Percentiles rank a stretch among this genome's conserved stretches.
These are phyloP conservation scores for Tethea ocularis DNA, from an alignment of 2,888 invertebrate species.

Conservation along the genomic window DNA sequence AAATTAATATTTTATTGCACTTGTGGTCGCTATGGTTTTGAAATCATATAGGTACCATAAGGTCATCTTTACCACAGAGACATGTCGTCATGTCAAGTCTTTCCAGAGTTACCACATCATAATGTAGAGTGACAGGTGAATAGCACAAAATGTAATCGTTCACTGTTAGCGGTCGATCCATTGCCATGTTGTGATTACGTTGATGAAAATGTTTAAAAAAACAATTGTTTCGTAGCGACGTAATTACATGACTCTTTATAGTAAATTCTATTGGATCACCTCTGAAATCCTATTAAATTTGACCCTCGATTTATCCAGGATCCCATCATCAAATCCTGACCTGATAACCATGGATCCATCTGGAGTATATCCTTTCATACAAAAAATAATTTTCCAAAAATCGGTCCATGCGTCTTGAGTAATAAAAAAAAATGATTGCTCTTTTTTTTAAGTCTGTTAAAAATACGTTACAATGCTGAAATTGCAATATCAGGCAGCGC, in stretches of 20 bases:
- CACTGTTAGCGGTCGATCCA: neutral
- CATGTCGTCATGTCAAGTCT: neutral
- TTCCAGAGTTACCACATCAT: conserved; percentile 18
- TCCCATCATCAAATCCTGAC: no score
- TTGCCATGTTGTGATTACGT: neutral
- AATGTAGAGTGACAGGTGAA: conserved; percentile 5
- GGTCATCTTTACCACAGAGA: neutral
- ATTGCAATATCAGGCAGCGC: conserved; percentile 32
- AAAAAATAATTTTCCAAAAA: no score
- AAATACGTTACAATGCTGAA: conserved; percentile 22
- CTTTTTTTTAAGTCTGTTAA: no score
- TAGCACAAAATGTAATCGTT: neutral
- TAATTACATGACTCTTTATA: no score
- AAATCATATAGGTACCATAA: neutral
- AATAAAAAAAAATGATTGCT: no score
- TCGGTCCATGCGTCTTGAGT: no score
- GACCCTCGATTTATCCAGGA: no score
- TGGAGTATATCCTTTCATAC: no score
- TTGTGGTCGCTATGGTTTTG: neutral
- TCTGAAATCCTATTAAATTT: no score
- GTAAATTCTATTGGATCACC: no score
- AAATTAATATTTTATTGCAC: neutral
- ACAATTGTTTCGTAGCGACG: no score
- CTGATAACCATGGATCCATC: no score
- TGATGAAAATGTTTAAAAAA: neutral